phyloP scores from a whole-genome alignment of 2,797 vertebrate genomes.

The Otolemur crassicaudatus region DNA sequence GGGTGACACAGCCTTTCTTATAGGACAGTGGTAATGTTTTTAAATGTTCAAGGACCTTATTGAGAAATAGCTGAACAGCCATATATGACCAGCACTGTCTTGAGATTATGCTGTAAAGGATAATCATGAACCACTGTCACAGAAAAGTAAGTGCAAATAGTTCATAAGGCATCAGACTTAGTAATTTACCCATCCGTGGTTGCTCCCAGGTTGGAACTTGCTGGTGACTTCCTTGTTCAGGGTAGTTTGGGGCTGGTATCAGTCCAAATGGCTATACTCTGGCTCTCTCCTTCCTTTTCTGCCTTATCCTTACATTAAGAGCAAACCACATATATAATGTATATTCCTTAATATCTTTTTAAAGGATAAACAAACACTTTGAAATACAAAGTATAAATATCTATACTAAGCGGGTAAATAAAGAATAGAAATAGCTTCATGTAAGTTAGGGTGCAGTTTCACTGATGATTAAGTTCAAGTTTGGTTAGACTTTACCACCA shows the following conservation, averaged over 20 bases:
- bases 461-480: not conserved
- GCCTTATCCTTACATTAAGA: not conserved
- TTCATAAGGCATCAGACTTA: not conserved
- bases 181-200: not conserved
- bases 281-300: not conserved
- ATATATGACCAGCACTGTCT: not conserved
- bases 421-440: not conserved
- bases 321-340: not conserved
- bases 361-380: not conserved
- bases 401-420: not conserved
- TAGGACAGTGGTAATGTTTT: not conserved
- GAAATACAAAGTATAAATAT: not conserved
- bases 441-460: not conserved
- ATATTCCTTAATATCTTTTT: not conserved
- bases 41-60: not conserved
- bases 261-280: not conserved
- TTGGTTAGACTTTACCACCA: not conserved
- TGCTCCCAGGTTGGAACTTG: not conserved
- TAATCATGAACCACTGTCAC: not conserved
- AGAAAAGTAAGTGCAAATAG: not conserved
- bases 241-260: not conserved
- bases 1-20: no score
- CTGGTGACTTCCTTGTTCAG: not conserved
- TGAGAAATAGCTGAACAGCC: not conserved
- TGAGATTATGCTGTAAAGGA: not conserved